Base-by-base conservation (phyloP, 2,888 invertebrate species). In the Trachelus iudaicus region DNA sequence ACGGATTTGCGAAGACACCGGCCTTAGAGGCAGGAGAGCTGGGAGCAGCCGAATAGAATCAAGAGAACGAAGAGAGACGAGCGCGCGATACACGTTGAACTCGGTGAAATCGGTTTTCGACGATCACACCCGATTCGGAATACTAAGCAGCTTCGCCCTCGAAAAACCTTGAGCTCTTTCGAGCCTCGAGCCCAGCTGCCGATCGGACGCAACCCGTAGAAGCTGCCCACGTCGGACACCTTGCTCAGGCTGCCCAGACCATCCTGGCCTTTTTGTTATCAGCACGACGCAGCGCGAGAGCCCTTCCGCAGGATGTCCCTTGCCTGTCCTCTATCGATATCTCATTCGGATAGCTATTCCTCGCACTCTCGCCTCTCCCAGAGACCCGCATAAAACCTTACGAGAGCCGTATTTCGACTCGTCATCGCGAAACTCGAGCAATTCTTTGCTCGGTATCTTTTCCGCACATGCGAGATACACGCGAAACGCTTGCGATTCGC, bases 1-100 rank as follows among this genome's bases (percentile, higher is more conserved):
- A 91, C 90, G 91, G 91, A 91, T 91, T 91, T 91, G 89, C 89
- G 89, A 90, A 89, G 89, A 80, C 83, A 80, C 80, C 80, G 69
- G 69, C 30, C 69, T 11, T 11, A 15, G 40, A 40, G 15, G 6
- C 40, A 15, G 15, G 40, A 40, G 40, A 40, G 2, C 40, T 15
- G 15, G 15, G 15, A 40, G 40, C 40, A 40, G 15, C 40, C 40
- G 40, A 40, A 40, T 40, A 40, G 40, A 40, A 6, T 15, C 15
- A 15, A 15, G 40, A 15, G 40, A 15, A 40, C 4, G 15, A 40
- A 15, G 40, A 40, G 40, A 40, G 40, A 15, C 15, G 40, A 40
- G 15, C 40, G 40, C 40, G 40, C 40, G 40, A 40, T 40, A 40
- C 40, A 12, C 85, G 87, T 85, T 87, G 86, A 89, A 90, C 85